Percentiles rank a stretch among this genome's conserved stretches.
These are phyloP conservation scores for Argya squamiceps DNA, from an alignment of 2,797 vertebrate species.

Conservation along the genomic window DNA sequence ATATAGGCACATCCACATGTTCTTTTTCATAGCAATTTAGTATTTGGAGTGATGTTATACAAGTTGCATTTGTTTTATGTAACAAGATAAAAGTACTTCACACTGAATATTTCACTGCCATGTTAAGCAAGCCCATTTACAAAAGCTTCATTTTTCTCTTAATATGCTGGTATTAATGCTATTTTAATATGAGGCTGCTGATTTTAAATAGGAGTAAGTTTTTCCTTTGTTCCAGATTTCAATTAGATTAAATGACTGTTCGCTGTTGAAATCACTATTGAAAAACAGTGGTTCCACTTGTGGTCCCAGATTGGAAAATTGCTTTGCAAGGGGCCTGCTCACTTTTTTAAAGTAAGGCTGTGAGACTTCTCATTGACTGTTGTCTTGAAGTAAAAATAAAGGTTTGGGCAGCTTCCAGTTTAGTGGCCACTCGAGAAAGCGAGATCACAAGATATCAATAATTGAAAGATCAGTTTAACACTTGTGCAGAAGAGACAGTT, in stretches of 20 bases:
- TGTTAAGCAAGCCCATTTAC: conserved; percentile 26
- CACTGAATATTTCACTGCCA: conserved; percentile 23
- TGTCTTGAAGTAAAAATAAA: not conserved
- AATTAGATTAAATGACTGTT: not conserved
- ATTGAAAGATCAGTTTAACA: conserved; percentile 3
- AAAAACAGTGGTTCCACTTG: not conserved
- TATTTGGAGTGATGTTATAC: not conserved
- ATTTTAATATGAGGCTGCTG: not conserved
- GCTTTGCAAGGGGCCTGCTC: not conserved
- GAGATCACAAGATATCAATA: not conserved
- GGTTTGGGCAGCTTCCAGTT: conserved; percentile 4
- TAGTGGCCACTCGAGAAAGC: not conserved
- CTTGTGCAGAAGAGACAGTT: not conserved
- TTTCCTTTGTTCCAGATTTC: not conserved
- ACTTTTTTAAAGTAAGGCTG: not conserved
- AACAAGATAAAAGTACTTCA: conserved; percentile 43
- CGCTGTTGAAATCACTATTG: not conserved
- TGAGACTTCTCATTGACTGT: not conserved
- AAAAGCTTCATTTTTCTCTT: conserved; percentile 62
- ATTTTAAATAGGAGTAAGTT: not conserved
- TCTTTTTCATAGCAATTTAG: conserved; percentile 27
- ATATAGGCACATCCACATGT: not conserved
- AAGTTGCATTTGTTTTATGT: conserved; percentile 20
- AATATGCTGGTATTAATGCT: not conserved
- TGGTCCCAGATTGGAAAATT: not conserved